Conservation (phyloP, 2,113 vertebrate species). For the Melanocharis versteri region DNA sequence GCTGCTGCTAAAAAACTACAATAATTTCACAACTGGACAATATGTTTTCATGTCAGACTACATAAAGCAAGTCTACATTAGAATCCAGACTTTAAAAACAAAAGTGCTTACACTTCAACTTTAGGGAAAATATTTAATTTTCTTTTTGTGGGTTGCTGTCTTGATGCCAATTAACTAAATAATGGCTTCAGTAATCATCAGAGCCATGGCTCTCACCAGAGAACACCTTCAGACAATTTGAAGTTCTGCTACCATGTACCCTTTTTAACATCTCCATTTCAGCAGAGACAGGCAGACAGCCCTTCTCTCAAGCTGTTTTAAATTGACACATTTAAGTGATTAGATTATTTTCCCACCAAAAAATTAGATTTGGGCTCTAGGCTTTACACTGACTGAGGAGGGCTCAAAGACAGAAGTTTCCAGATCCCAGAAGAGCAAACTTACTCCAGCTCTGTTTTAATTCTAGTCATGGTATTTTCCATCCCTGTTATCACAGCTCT, state of each 20-base stretch:
- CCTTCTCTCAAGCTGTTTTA: background rate
- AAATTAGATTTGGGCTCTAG: background rate
- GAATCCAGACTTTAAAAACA: background rate
- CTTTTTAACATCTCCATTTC: background rate
- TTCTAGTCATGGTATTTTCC: background rate
- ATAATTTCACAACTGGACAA: background rate
- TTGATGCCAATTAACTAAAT: background rate
- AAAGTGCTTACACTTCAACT: background rate
- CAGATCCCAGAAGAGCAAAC: background rate
- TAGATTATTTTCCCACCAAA: background rate
- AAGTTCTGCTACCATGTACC: background rate
- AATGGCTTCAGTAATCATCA: background rate
- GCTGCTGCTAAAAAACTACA: background rate
- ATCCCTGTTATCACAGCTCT: background rate
- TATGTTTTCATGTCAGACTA: background rate
- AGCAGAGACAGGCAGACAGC: background rate
- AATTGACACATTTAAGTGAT: background rate
- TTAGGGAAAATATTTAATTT: background rate
- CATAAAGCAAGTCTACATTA: background rate
- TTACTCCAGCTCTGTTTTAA: background rate
- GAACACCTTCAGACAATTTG: background rate
- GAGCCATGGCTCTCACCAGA: background rate
- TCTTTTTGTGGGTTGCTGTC: background rate
- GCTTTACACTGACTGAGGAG: background rate
- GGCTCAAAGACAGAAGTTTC: background rate